Base-by-base conservation (phyloP, 2,113 vertebrate genomes). In the Peromyscus californicus region DNA sequence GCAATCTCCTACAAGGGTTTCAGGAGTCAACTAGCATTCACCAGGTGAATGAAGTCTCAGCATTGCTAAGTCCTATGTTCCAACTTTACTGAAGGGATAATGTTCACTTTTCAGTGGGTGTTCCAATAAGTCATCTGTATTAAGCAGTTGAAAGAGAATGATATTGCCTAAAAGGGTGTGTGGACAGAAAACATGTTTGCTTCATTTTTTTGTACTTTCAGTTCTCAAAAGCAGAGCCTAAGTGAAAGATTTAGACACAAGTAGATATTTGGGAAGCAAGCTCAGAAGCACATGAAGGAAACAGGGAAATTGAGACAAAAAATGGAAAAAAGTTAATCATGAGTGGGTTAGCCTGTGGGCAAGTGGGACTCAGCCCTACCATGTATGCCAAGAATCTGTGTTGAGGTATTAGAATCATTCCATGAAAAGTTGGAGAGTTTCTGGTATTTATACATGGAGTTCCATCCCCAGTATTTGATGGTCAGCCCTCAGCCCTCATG, bases 191-290 rank as follows among this genome's bases (percentile, higher is more conserved):
- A 89, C 22, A 54, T 69, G 85, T 10, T 82, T 85, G 36, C 57
- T 94, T 91, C 26, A 2, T 74, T 26, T 67, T 72, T 86, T 80
- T 8, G 83, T 86, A 84, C 67, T 91, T 97, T 91, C 45, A 48
- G 11, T 79, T 97, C n/a, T 45, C 54, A 93, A 95, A 95, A 93
- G 82, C 29, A 89, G 61, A 89, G 7, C 15, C 39, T 93, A 24
- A 85, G 79, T 67, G 89, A 95, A 94, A 29, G 51, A 91, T 87
- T 39, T 93, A 29, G 83, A 79, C 21, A 61, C 22, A 91, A 26
- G 36, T 78, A n/a, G n/a, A 89, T 76, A 79, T 69, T 90, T 83
- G 36, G 36, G 75, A 74, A 26, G 10, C 36, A 39, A 93, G 57
- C 24, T 92, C 76, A 85, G 31, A 83, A 93, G 29, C 70, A 85